Base-by-base conservation (phyloP, 2,113 vertebrate species). In the Hippocampus mohnikei region DNA sequence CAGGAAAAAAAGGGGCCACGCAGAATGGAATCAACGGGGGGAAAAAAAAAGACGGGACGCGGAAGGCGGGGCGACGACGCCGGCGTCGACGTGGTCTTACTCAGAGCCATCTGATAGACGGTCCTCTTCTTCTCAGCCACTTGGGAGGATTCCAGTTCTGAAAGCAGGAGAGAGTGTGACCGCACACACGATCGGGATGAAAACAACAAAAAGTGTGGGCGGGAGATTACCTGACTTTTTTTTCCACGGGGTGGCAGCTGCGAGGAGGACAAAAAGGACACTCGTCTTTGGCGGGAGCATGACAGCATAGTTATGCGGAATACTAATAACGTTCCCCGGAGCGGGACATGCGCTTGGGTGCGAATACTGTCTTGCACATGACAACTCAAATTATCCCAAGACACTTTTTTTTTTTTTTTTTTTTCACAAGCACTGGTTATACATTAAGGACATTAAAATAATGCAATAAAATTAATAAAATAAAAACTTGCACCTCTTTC, bases 91-190 rank as follows among this genome's bases (percentile, higher is more conserved):
- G 16, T 2, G 21, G 29, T 76, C 95, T 95, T 94, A 96, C 95
- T 96, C 88, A 96, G 81, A 78, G 95, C 95, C 95, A 96, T 96
- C 90, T 96, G 95, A 88, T 96, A 96, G 84, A 96, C 95, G 18
- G 95, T 96, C 87, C 95, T 91, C 90, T 96, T 96, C 90, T 96
- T 96, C 89, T 96, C 95, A 68, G 94, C 92, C 80, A 93, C 92
- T 83, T 95, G 94, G 6, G 94, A 86, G 53, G 94, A 93, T 76
- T 96, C 95, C 25, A 95, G 95, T 80, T 96, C 95, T 96, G 75
- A 80, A 87, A 73, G 75, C 9, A 46, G 59, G 16, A 55, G n/a
- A 55, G 72, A 68, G 74, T 77, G 48, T 69, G 1, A 73, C 66
- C 56, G 25, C 27, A 21, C 33, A 48, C 64, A 77, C 59, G 46